phyloP scores from a whole-genome alignment of 2,113 vertebrate species.

The Himantopus leucocephalus region DNA sequence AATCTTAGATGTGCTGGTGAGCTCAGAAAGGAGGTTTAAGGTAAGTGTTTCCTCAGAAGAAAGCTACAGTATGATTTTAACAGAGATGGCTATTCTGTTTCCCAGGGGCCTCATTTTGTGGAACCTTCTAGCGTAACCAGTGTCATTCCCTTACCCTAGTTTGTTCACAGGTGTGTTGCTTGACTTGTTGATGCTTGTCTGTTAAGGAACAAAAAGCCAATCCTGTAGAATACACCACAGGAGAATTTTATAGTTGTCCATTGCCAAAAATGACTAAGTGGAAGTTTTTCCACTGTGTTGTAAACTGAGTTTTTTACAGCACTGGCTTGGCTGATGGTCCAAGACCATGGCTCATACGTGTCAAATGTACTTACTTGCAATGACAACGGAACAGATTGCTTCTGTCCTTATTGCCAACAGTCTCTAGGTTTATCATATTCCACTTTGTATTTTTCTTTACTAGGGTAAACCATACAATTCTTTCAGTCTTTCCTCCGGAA shows the following conservation, averaged over 20 bases:
- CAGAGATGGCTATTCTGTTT: background rate
- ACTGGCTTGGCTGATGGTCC: background rate
- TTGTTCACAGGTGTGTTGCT: background rate
- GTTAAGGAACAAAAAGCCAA: background rate
- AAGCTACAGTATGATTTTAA: background rate
- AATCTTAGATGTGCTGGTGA: background rate
- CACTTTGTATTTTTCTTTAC: background rate
- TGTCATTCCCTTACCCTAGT: background rate
- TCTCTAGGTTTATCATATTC: background rate
- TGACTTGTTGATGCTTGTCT: background rate
- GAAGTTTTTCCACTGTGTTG: background rate
- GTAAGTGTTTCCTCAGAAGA: background rate
- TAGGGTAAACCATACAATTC: background rate
- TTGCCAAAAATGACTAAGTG: background rate
- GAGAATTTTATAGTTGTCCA: background rate
- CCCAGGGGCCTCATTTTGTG: background rate
- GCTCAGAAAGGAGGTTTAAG: background rate
- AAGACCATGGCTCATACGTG: background rate
- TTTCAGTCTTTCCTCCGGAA: background rate
- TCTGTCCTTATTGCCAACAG: background rate
- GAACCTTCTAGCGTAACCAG: background rate
- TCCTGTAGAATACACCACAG: background rate
- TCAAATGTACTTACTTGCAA: background rate
- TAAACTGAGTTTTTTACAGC: background rate
- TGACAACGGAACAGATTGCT: background rate